Evolutionary conservation across 2,888 invertebrate species (phyloP), one percentile per base, ranked within the genome.

Genomic region (Poecilobothrus nobilitatus): DNA sequence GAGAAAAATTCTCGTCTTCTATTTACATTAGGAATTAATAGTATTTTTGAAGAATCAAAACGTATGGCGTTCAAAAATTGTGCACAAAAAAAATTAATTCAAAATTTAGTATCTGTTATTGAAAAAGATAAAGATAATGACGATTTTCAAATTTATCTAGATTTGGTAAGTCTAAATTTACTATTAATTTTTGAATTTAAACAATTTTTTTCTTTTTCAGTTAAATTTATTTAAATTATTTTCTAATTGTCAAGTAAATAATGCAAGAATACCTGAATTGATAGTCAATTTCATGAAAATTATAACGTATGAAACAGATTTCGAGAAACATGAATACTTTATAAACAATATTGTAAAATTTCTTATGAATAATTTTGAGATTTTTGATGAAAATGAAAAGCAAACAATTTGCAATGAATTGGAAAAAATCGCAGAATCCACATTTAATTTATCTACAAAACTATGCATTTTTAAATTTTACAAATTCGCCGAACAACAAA

Each of bases 11-110:
- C 44, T 8, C 18, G 33, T 8, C n/a, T 4, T 6, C 37, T 3
- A 21, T 34, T 15, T 20, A 22, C 34, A 18, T 62, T 68, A 34
- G 68, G 62, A 37, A 62, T 9, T n/a, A 65, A 65, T 61, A 34
- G 22, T n/a, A 66, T 68, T 37, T 15, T 2, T 18, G 62, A 66
- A 21, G 53, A 66, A 2, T 15, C 20, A 21, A 44, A 18, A 12
- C 33, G 22, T 21, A 18, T 37, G 15, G 8, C 20, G 7, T 20
- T 65, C 10, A 61, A 37, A 62, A 22, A 53, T 53, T 18, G 1
- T 18, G 3, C 6, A 3, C 53, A 18, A 53, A 15, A 2, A n/a
- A 53, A 53, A 6, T 53, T 53, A 18, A n/a, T 18, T 12, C 12
- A 53, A n/a, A 53, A 53, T 18, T 18, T 53, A 53, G 15, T 15